A percentile compares a stretch with the other conserved stretches of the same genome.
Conservation (phyloP, 2,797 vertebrate species). For the Falco novaeseelandiae region DNA sequence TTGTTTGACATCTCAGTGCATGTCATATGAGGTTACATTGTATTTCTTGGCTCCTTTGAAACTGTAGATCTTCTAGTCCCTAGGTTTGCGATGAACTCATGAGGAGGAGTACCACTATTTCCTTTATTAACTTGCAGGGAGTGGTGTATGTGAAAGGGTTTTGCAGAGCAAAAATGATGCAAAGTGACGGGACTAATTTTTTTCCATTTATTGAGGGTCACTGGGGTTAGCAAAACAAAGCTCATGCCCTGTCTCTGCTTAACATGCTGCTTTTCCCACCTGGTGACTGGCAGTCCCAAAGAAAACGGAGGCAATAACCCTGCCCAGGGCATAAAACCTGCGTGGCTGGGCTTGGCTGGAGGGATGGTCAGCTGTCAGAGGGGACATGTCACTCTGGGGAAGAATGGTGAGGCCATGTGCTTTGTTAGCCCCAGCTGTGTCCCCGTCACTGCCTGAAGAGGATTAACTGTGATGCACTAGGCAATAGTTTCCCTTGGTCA, state of each 20-base stretch:
- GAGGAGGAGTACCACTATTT: neutral
- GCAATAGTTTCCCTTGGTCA: neutral
- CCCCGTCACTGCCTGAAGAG: slow-evolving; percentile 47
- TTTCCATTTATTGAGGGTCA: neutral
- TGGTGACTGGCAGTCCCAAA: neutral
- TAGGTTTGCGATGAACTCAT: neutral
- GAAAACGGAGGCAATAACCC: neutral
- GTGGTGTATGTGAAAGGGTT: neutral
- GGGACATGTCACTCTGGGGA: slow-evolving; percentile 50
- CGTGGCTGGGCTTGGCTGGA: slow-evolving; percentile 32
- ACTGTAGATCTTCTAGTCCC: neutral
- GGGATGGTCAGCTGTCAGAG: slow-evolving; percentile 65
- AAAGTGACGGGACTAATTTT: neutral
- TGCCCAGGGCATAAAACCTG: slow-evolving; percentile 29
- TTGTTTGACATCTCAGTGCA: neutral
- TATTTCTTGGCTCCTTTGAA: neutral
- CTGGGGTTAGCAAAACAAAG: neutral
- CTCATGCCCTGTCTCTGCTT: neutral
- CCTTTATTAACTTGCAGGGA: neutral
- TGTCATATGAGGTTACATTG: neutral
- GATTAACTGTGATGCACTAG: neutral
- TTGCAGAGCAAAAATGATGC: neutral
- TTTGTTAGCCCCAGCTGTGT: slow-evolving; percentile 55
- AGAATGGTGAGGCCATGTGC: neutral
- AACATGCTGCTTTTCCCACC: neutral